A percentile compares a stretch with the other conserved stretches of the same genome.
phyloP scores from a whole-genome alignment of 2,113 vertebrate genomes.

The Tamias sibiricus region DNA sequence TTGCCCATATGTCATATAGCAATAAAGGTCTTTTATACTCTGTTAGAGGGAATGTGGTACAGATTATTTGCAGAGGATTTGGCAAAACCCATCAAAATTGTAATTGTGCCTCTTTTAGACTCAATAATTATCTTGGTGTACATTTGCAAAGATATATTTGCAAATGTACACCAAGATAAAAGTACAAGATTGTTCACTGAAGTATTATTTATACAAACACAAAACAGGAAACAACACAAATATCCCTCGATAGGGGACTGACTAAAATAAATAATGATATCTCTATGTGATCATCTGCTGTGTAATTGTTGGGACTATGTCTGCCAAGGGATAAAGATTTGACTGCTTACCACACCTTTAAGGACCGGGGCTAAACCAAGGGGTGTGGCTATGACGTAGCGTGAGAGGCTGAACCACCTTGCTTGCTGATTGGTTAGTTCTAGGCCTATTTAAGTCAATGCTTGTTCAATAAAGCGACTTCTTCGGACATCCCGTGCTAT shows the following conservation, averaged over 20 bases:
- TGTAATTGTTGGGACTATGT: too few species aligned
- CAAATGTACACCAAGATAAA: neutral
- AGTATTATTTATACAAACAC: neutral
- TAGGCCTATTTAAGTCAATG: too few species aligned
- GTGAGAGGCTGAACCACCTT: too few species aligned
- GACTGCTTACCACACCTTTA: too few species aligned
- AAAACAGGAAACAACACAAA: neutral
- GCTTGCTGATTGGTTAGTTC: too few species aligned
- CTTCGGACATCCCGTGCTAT: too few species aligned
- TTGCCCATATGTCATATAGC: neutral
- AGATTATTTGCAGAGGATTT: conserved; percentile 16
- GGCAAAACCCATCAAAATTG: neutral
- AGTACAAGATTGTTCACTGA: neutral
- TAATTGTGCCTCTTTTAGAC: neutral
- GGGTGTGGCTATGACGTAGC: too few species aligned
- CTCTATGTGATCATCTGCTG: neutral
- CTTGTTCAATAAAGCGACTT: too few species aligned
- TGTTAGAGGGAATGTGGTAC: neutral
- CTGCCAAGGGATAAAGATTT: too few species aligned
- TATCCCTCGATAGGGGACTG: neutral
- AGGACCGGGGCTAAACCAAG: too few species aligned
- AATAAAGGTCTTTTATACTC: neutral
- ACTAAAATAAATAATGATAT: neutral
- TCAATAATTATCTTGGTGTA: too few species aligned
- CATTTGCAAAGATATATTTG: neutral